A percentile compares a stretch with the other conserved stretches of the same genome.
These are phyloP conservation scores for Syrrhaptes paradoxus DNA, from an alignment of 2,113 vertebrate species.

Conservation along the genomic window DNA sequence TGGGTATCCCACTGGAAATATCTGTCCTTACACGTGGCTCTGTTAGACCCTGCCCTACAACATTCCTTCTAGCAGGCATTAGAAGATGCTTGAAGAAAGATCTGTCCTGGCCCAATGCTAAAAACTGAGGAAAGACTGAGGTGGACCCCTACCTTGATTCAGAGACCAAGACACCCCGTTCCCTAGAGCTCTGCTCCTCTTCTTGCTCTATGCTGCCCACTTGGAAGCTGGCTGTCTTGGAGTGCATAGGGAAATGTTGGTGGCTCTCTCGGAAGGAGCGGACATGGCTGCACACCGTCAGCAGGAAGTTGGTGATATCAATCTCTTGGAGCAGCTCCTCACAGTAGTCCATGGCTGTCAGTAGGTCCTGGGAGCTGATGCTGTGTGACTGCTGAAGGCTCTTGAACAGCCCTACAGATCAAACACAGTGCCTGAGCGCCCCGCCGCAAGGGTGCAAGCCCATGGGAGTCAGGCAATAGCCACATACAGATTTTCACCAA, in stretches of 20 bases:
- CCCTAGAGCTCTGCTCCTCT: constrained; percentile 70
- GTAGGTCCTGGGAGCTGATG: constrained; percentile 88
- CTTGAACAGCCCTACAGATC: constrained; percentile 84
- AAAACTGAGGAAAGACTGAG: background rate
- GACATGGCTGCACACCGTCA: constrained; percentile 91
- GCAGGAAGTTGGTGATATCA: constrained; percentile 91
- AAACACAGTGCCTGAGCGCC: background rate
- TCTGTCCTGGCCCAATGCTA: background rate
- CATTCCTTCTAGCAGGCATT: background rate
- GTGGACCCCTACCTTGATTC: constrained; percentile 80
- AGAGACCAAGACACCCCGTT: constrained; percentile 72
- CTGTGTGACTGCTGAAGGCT: constrained; percentile 90
- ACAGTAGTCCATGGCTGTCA: constrained; percentile 94
- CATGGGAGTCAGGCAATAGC: background rate
- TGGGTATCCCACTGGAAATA: background rate
- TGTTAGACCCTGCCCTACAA: background rate
- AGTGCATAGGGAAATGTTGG: constrained; percentile 23
- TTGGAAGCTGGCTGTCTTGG: constrained; percentile 77
- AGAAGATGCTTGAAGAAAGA: background rate
- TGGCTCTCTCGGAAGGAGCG: constrained; percentile 78
- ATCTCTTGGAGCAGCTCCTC: constrained; percentile 96
- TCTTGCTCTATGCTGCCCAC: constrained; percentile 75
- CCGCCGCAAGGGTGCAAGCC: background rate
- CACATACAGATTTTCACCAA: background rate
- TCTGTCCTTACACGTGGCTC: background rate